A percentile compares a stretch with the other conserved stretches of the same genome.
phyloP scores from a whole-genome alignment of 2,113 vertebrate genomes.

The Taurulus bubalis region DNA sequence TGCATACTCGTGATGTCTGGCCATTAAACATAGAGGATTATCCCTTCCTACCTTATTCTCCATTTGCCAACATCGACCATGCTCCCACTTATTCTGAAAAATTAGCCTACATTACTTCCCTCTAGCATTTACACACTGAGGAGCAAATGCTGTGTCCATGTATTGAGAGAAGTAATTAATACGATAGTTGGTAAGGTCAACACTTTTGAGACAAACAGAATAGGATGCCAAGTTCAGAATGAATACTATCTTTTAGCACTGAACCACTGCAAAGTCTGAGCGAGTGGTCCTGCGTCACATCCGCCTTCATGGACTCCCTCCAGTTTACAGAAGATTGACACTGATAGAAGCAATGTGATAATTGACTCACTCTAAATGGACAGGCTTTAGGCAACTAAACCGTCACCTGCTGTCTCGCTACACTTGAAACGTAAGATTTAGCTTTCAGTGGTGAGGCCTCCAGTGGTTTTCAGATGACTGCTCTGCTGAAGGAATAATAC shows the following conservation, averaged over 20 bases:
- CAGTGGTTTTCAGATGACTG: slow-evolving; percentile 2
- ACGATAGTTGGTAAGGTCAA: background rate
- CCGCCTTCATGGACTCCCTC: background rate
- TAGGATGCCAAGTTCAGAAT: background rate
- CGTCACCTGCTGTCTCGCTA: slow-evolving; percentile 27
- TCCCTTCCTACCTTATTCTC: too few relatives aligned
- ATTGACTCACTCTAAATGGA: slow-evolving; percentile 17
- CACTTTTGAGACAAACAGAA: background rate
- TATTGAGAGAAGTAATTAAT: background rate
- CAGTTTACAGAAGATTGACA: slow-evolving; percentile 8
- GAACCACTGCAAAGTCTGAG: background rate
- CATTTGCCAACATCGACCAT: background rate
- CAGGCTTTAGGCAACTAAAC: slow-evolving; percentile 4
- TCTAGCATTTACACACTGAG: background rate
- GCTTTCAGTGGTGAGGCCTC: background rate
- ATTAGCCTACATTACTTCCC: background rate
- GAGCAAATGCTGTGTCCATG: background rate
- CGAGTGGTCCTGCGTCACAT: background rate
- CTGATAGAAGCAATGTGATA: slow-evolving; percentile 5
- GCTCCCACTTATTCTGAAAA: background rate
- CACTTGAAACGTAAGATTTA: slow-evolving; percentile 1
- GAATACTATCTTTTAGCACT: background rate
- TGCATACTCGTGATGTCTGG: background rate
- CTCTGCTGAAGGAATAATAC: slow-evolving; percentile 11
- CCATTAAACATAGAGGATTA: too few relatives aligned